Conservation (phyloP, 2,113 vertebrate genomes). For the Gorilla gorilla region DNA sequence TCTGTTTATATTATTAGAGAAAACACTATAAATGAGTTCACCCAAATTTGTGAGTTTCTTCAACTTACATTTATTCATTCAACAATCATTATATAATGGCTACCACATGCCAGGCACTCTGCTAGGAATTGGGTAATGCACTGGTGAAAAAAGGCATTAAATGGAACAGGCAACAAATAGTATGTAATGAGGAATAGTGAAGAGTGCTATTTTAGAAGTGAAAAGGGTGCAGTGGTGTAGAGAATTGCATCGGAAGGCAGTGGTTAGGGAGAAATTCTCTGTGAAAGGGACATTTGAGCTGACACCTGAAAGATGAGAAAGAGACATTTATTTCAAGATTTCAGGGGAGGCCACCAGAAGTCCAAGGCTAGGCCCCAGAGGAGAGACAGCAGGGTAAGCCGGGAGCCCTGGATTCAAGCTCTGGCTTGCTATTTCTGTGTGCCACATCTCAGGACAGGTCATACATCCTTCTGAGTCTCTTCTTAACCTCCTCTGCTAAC, state of each 20-base stretch:
- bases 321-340: not conserved
- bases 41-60: not conserved
- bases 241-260: not conserved
- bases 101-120: fast-evolving
- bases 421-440: fast-evolving
- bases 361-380: not conserved
- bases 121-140: not conserved
- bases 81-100: not conserved
- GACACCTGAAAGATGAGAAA: not conserved
- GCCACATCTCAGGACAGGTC: not conserved
- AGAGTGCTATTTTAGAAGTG: not conserved
- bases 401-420: not conserved
- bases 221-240: not conserved
- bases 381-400: not conserved
- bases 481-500: not conserved
- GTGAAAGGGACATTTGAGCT: not conserved
- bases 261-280: not conserved
- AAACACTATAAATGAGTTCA: not conserved
- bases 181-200: not conserved
- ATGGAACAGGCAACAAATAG: not conserved
- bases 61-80: not conserved
- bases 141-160: not conserved
- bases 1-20: not conserved
- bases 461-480: not conserved
- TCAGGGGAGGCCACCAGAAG: not conserved